Evolutionary conservation across 1,140 invertebrate genomes (phyloP), one percentile per base, ranked within the genome.

Genomic region (Proctacanthus coquilletti): DNA sequence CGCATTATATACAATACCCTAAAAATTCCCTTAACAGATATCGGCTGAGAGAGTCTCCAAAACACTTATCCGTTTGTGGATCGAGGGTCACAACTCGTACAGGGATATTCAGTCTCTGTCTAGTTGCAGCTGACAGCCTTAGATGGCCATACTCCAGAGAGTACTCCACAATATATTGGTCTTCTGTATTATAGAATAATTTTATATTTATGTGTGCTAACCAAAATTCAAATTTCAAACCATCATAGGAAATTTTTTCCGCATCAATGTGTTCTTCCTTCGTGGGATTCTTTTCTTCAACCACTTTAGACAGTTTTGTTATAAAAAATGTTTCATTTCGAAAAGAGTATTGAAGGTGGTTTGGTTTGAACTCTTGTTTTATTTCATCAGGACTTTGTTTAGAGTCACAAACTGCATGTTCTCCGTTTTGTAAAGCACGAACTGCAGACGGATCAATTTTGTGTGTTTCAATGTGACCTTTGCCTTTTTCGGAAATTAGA

Each of bases 81-180:
- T 96, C 88, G 42, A 98, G 62, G 5, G 82, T 83, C 2, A 96
- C 87, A 18, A 93, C 78, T 63, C 87, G 80, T 0, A 97, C 88
- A 18, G 89, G 87, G 46, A 97, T 91, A 52, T 89, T 88, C 2
- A 96, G 68, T 32, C 75, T 72, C 42, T 84, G 74, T 20, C 92
- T 67, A 1, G 86, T 84, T 18, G 73, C 73, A 0, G 87, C 80
- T 9, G 86, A 87, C 11, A 99, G 63, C 3, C 94, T 71, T 23
- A 99, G 64, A 56, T 96, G 91, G 2, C 95, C 94, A 63, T 98
- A 96, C 60, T 98, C 91, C 41, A 97, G 64, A 2, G 93, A 88
- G 70, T 97, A 98, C 61, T 98, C 95, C 4, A 98, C 81, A 23
- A 98, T 95, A 56, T 96, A 97, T 52, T 91, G 84, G 48, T 95